phyloP scores from a whole-genome alignment of 2,113 vertebrate genomes.

The Scartelaos histophorus region DNA sequence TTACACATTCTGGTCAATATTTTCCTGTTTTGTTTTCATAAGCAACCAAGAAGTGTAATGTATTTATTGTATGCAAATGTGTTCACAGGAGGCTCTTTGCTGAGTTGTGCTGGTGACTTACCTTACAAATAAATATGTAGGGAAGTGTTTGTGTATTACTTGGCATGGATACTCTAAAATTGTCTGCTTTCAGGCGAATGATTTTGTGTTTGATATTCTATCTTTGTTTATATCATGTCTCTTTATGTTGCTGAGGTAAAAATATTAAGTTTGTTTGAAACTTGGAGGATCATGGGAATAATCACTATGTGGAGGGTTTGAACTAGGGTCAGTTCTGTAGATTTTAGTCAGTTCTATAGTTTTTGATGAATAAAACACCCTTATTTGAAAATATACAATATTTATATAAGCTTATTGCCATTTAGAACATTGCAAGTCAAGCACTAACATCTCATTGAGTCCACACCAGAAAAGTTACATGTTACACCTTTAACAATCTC shows the following conservation, averaged over 20 bases:
- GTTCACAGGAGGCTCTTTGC: slow-evolving; percentile 1
- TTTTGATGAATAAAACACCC: too few relatives aligned
- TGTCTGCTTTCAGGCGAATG: slow-evolving; percentile 35
- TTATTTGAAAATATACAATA: too few relatives aligned
- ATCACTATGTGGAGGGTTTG: not conserved
- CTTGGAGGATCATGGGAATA: not conserved
- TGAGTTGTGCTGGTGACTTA: slow-evolving; percentile 10
- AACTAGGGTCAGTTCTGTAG: too few relatives aligned
- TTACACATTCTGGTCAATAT: slow-evolving; percentile 52
- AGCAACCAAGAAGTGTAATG: slow-evolving; percentile 23
- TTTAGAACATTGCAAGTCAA: too few relatives aligned
- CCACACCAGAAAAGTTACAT: too few relatives aligned
- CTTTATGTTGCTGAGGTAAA: not conserved
- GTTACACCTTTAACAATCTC: not conserved
- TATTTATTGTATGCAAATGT: slow-evolving; percentile 32
- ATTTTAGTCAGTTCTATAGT: too few relatives aligned
- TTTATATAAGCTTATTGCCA: not conserved
- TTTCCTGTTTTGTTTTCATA: slow-evolving; percentile 31
- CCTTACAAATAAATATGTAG: not conserved
- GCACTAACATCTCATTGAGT: too few relatives aligned
- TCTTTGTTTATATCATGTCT: slow-evolving; percentile 19
- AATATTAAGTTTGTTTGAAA: not conserved
- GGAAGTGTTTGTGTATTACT: not conserved
- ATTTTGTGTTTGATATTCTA: slow-evolving; percentile 29
- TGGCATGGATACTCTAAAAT: slow-evolving; percentile 7